Evolutionary conservation across 2,113 vertebrate species (phyloP), one percentile per base, ranked within the genome.

Genomic region (Percina caprodes): DNA sequence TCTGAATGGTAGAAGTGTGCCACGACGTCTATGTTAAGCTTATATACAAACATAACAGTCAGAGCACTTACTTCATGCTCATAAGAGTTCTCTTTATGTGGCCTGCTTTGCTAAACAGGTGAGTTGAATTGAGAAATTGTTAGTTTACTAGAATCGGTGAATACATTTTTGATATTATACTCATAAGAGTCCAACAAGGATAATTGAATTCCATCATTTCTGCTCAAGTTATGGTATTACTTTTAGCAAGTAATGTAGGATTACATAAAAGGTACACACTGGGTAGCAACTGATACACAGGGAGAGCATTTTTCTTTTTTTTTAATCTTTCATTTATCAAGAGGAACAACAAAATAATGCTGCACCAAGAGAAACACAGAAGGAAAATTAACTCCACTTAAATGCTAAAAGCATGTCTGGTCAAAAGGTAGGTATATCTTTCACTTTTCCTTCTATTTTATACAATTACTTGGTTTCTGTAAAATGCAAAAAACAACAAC

Each of bases 191-290:
- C 51, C 21, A 48, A 74, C 46, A 59, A 45, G 51, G 51, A 70
- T 79, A 70, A 82, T 6, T 82, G 58, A 69, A 75, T 48, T 77
- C 13, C 67, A 23, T 55, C 6, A 63, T 19, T 33, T 39, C 69
- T 56, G 62, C n/a, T 39, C 21, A 33, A 51, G 24, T 56, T 72
- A 19, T 35, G n/a, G 35, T 42, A 51, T 60, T 60, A 60, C 23
- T 54, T 54, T 67, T 21, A 52, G 71, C 59, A 58, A 51, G 33
- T 60, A 11, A 61, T 45, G 23, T 46, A 23, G 35, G 11, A 19
- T 66, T 65, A 30, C 14, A 63, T 16, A 74, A 54, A 49, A 59
- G 8, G 39, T 21, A 21, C 1, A 1, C 13, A 35, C 65, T 55
- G 18, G 18, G 3, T 61, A 60, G 45, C 18, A 59, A 42, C 24